These are phyloP conservation scores for Idaea aversata DNA, from an alignment of 2,888 invertebrate species.

Conservation along the genomic window DNA sequence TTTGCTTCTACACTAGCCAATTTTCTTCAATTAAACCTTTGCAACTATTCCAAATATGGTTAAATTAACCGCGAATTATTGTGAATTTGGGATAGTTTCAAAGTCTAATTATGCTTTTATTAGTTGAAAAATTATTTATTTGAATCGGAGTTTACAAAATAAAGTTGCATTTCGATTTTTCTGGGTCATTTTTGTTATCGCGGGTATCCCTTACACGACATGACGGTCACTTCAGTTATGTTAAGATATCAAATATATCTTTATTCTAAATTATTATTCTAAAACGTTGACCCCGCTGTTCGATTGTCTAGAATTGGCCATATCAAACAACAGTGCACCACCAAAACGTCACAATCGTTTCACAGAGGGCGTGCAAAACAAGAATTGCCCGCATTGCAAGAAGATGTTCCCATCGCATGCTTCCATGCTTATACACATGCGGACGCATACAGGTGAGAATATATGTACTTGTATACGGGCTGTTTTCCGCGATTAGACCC, in stretches of 20 bases:
- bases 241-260: constrained; percentile 34
- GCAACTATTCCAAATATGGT: no score
- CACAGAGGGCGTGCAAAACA: constrained; percentile 79
- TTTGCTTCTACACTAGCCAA: no score
- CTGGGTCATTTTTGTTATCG: no score
- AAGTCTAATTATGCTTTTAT: no score
- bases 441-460: constrained; percentile 84
- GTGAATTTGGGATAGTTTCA: no score
- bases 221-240: constrained; percentile 78
- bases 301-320: constrained; percentile 85
- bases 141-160: no score
- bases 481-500: no score
- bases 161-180: no score
- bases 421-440: constrained; percentile 88
- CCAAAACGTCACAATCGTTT: constrained; percentile 82
- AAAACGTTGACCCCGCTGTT: constrained; percentile 67
- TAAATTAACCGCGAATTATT: no score
- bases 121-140: no score
- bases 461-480: no score
- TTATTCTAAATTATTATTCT: constrained; percentile 35
- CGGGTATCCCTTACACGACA: constrained; percentile 33
- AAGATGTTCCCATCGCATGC: constrained; percentile 89
- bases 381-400: constrained; percentile 84
- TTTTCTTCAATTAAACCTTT: no score
- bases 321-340: constrained; percentile 86